phyloP scores from a whole-genome alignment of 1,140 invertebrate species.

The Zaprionus ornatus region DNA sequence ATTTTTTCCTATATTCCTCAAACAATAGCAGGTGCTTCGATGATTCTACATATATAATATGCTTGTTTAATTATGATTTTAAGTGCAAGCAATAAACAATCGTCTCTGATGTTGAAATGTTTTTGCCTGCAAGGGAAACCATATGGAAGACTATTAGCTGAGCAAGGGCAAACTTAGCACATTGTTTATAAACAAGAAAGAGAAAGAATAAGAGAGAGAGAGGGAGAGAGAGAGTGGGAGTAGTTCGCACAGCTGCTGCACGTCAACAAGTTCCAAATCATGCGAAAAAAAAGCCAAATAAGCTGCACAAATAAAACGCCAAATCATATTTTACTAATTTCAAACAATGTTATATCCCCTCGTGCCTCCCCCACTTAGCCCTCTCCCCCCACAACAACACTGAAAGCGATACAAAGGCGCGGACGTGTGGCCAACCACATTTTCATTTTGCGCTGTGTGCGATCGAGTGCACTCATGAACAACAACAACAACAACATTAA shows the following conservation, averaged over 20 bases:
- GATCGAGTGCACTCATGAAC: slow-evolving; percentile 52
- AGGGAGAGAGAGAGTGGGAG: neutral
- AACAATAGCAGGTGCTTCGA: neutral
- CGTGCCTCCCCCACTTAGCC: neutral
- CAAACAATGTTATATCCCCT: slow-evolving; percentile 23
- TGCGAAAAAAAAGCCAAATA: slow-evolving; percentile 18
- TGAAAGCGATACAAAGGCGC: slow-evolving; percentile 48
- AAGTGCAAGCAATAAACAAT: slow-evolving; percentile 9
- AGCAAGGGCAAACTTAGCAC: slow-evolving; percentile 16
- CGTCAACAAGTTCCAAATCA: slow-evolving; percentile 29
- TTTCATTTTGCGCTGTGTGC: slow-evolving; percentile 29
- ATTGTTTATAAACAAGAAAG: slow-evolving; percentile 26
- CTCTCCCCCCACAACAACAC: slow-evolving; percentile 31
- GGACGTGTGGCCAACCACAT: slow-evolving; percentile 65
- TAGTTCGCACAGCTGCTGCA: slow-evolving; percentile 15
- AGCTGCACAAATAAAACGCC: slow-evolving; percentile 36
- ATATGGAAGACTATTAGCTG: slow-evolving; percentile 55
- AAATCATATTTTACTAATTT: slow-evolving; percentile 75
- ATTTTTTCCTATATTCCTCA: neutral
- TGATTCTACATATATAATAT: neutral
- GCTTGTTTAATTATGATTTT: neutral
- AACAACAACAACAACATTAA: slow-evolving; percentile 49
- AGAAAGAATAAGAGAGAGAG: neutral
- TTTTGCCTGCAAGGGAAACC: neutral
- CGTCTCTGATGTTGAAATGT: neutral